These are phyloP conservation scores for Aphaenogaster ashmeadi DNA, from an alignment of 1,140 invertebrate genomes.

Conservation along the genomic window DNA sequence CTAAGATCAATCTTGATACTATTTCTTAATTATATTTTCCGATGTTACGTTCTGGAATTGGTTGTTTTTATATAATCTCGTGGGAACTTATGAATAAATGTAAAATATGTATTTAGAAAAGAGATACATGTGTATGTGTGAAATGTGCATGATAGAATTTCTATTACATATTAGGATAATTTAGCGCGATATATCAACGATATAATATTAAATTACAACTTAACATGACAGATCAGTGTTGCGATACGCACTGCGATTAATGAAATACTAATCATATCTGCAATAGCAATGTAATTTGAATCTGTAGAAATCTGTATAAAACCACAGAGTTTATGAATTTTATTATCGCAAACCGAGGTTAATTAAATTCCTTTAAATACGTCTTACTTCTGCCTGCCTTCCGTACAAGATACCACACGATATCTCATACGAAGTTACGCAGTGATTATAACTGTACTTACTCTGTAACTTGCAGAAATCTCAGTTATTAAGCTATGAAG, in stretches of 20 bases:
- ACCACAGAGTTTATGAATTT: not conserved
- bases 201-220: conserved; percentile 19
- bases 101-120: not conserved
- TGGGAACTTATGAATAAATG: not conserved
- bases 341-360: not conserved
- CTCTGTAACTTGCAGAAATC: not conserved
- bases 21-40: not conserved
- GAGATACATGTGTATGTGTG: not conserved
- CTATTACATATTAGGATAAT: not conserved
- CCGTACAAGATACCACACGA: not conserved
- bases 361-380: conserved; percentile 29
- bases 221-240: not conserved
- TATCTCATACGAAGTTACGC: not conserved
- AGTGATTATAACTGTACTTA: conserved; percentile 13
- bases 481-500: not conserved
- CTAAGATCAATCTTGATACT: not conserved
- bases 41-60: not conserved
- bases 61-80: not conserved
- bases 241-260: not conserved
- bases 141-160: not conserved
- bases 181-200: not conserved
- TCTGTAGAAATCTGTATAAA: conserved; percentile 1
- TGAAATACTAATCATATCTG: not conserved
- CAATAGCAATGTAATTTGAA: not conserved
- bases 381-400: not conserved